phyloP scores from a whole-genome alignment of 2,888 invertebrate species.

The Rhabditoides inermis region DNA sequence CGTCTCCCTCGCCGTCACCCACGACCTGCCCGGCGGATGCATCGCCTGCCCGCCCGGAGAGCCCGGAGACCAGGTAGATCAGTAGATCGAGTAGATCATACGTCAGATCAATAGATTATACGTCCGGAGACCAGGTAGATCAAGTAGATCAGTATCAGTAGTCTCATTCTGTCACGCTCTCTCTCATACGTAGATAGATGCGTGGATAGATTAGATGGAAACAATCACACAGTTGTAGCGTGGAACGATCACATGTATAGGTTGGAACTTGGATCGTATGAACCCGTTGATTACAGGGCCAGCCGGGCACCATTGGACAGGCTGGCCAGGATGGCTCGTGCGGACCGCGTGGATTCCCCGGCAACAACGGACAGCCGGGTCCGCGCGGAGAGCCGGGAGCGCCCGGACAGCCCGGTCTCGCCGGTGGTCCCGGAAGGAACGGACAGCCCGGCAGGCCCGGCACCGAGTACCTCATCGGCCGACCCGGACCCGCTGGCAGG shows the following conservation, averaged over 20 bases:
- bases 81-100: no score
- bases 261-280: no score
- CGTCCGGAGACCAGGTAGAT: no score
- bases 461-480: conserved; percentile 27
- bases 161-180: no score
- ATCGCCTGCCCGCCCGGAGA: conserved; percentile 32
- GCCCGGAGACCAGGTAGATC: no score
- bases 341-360: conserved; percentile 24
- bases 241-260: no score
- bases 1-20: conserved; percentile 25
- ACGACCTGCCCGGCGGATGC: conserved; percentile 34
- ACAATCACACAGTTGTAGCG: no score
- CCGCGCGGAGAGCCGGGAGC: conserved; percentile 24
- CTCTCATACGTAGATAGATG: no score
- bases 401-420: conserved; percentile 17
- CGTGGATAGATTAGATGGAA: no score
- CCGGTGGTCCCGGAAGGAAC: conserved; percentile 22
- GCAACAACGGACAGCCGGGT: conserved; percentile 22
- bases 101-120: no score
- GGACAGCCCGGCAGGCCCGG: conserved; percentile 31
- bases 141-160: no score
- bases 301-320: conserved; percentile 27
- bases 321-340: conserved; percentile 19
- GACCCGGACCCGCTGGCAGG: conserved; percentile 24
- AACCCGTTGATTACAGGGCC: conserved; percentile 11